Percentiles rank a stretch among this genome's conserved stretches.
phyloP scores from a whole-genome alignment of 2,797 vertebrate genomes.

The Hippopotamyrus pictus region DNA sequence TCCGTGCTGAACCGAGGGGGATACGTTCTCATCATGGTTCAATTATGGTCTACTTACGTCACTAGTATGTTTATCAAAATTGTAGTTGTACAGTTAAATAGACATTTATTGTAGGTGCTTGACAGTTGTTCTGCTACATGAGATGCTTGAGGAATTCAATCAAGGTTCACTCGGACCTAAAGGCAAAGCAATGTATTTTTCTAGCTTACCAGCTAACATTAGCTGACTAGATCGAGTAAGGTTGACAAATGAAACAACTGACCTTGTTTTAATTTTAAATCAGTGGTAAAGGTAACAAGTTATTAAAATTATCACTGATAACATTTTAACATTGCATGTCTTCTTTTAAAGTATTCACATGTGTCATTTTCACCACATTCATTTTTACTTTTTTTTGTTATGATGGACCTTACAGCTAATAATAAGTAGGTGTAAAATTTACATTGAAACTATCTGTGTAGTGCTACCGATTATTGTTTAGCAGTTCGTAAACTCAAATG shows the following conservation, averaged over 20 bases:
- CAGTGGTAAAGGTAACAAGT: background rate
- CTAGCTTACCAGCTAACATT: background rate
- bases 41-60: background rate
- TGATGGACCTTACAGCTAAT: background rate
- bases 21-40: background rate
- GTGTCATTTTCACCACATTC: background rate
- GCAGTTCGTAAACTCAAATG: background rate
- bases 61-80: background rate
- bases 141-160: background rate
- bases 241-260: background rate
- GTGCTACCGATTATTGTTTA: background rate
- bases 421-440: background rate
- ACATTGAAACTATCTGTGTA: background rate
- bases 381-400: background rate
- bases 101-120: background rate
- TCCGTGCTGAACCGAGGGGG: background rate
- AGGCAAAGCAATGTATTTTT: background rate
- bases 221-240: background rate
- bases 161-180: background rate
- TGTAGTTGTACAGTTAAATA: background rate
- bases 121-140: background rate
- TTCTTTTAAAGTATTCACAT: background rate
- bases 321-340: background rate
- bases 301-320: background rate
- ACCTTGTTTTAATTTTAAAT: background rate